Base-by-base conservation (phyloP, 2,113 vertebrate genomes). In the Boleophthalmus pectinirostris region DNA sequence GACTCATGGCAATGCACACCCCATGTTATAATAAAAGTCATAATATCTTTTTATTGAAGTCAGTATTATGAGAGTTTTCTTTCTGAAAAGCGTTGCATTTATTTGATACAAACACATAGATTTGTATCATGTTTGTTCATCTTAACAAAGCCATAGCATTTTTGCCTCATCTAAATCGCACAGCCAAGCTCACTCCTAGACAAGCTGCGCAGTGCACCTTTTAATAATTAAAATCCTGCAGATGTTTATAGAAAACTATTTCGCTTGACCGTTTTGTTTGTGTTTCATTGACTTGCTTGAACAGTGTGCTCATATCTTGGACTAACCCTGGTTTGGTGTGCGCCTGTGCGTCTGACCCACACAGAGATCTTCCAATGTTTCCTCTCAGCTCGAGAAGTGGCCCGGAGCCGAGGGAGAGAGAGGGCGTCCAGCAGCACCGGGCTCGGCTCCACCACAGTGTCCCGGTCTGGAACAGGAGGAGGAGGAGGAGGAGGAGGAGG, bases 361-460 rank as follows among this genome's bases (percentile, higher is more conserved):
- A 92, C 95, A 99, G 97, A 99, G 97, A 98, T 99, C 91, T 98
- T 98, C 96, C 97, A 98, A 89, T 99, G 97, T 96, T 99, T 99
- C 92, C 96, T 99, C 93, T 99, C 97, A 95, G 97, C 96, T 80
- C 95, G 97, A 86, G 97, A 99, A 85, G 95, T 96, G 75, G 96
- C 96, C 73, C 95, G 96, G 83, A 95, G 95, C 71, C 94, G 96
- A 72, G 97, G 98, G 64, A 90, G 96, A 71, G 97, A 98, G 87
- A 93, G 96, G 70, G 87, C 95, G 83, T 88, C 85, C 87, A 94
- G 88, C 91, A 90, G 91, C 69, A 87, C 94, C 0, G 82, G 85
- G 9, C 84, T 82, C 43, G 91, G 89, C 47, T 85, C 84, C 1
- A 91, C 94, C 76, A 73, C 94, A 0, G 93, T 84, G 13, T 76